phyloP scores from a whole-genome alignment of 2,888 invertebrate species.

The Meliscaeva auricollis region DNA sequence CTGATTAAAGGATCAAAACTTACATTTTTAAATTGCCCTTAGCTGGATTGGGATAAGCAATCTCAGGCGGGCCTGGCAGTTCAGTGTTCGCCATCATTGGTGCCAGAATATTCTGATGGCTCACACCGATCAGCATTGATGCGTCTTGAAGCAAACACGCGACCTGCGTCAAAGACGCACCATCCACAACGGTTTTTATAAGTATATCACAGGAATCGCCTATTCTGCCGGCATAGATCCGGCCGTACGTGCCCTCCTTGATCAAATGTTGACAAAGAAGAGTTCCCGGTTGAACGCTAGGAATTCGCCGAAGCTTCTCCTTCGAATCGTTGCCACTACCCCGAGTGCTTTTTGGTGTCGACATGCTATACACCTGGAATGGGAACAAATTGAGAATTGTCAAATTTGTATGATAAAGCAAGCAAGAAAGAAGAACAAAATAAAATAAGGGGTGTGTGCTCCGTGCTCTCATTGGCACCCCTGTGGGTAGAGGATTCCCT shows the following conservation, averaged over 20 bases:
- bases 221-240: slow-evolving; percentile 87
- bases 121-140: slow-evolving; percentile 88
- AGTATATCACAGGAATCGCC: slow-evolving; percentile 87
- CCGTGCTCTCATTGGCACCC: too few relatives aligned
- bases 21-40: slow-evolving; percentile 89
- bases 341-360: slow-evolving; percentile 83
- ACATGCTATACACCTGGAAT: slow-evolving; percentile 83
- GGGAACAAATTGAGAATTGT: slow-evolving; percentile 66
- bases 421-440: not conserved
- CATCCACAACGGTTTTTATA: slow-evolving; percentile 91
- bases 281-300: slow-evolving; percentile 85
- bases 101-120: slow-evolving; percentile 88
- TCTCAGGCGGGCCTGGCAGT: slow-evolving; percentile 85
- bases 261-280: slow-evolving; percentile 85
- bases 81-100: slow-evolving; percentile 87
- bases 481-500: slow-evolving; percentile 18
- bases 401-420: slow-evolving; percentile 49
- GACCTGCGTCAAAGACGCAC: slow-evolving; percentile 88
- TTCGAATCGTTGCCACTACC: slow-evolving; percentile 84
- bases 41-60: slow-evolving; percentile 88
- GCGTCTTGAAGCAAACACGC: slow-evolving; percentile 89
- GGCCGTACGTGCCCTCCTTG: slow-evolving; percentile 91
- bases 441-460: slow-evolving; percentile 11
- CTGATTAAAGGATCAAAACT: too few relatives aligned
- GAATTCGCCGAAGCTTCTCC: slow-evolving; percentile 86